These are phyloP conservation scores for Callithrix jacchus DNA, from an alignment of 2,113 vertebrate species.

Conservation along the genomic window DNA sequence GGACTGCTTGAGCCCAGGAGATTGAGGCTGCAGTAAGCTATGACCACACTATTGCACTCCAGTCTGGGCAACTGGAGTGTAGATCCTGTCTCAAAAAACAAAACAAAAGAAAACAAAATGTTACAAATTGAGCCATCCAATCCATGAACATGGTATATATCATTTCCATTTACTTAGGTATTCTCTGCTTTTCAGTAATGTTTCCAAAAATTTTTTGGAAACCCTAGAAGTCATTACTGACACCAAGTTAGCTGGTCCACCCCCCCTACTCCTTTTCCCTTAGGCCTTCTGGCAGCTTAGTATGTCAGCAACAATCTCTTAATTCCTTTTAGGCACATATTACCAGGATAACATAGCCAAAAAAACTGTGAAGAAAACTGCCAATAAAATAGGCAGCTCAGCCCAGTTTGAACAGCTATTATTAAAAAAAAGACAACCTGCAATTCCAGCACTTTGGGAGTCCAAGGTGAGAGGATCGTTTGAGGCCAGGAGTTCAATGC, in stretches of 20 bases:
- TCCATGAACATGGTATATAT: neutral
- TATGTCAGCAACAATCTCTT: constrained; percentile 29
- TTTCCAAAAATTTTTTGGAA: neutral
- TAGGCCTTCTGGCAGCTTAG: neutral
- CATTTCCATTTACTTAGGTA: constrained; percentile 19
- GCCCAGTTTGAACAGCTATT: neutral
- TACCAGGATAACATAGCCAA: constrained; percentile 22
- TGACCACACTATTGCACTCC: too few species aligned
- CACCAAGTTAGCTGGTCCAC: neutral
- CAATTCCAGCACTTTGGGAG: too few species aligned
- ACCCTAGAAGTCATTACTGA: constrained; percentile 25
- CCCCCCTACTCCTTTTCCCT: neutral
- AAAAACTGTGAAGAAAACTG: constrained; percentile 29
- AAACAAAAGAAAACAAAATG: too few species aligned
- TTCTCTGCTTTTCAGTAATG: constrained; percentile 15
- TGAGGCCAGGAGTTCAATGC: too few species aligned
- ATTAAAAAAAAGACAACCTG: neutral
- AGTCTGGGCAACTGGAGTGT: too few species aligned
- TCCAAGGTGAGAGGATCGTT: too few species aligned
- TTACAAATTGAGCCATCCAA: neutral
- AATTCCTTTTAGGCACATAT: neutral
- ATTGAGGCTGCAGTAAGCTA: too few species aligned
- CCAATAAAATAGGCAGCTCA: neutral
- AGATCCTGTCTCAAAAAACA: too few species aligned
- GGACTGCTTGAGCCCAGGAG: too few species aligned